Base-by-base conservation (phyloP, 1,140 invertebrate species). In the Samia ricini region DNA sequence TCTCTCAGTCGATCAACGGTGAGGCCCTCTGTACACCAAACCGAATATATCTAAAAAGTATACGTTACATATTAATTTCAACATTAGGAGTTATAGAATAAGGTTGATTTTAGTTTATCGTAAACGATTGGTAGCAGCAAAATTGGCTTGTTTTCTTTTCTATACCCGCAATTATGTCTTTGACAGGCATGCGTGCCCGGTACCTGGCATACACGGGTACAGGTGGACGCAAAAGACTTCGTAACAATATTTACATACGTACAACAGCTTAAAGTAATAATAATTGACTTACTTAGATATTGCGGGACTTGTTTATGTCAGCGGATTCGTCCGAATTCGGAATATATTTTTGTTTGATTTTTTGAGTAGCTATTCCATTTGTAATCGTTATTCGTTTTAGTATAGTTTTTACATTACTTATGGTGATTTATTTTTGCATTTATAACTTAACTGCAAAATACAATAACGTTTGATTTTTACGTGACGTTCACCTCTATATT, bases 121-220 rank as follows among this genome's bases (percentile, higher is more conserved):
- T 3, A 18, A 7, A 23, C 42, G 5, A 20, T 23, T 21, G 19
- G 12, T 48, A 72, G 68, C 68, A 48, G 72, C 66, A 85, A 75
- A 73, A 49, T 59, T 63, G 56, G 51, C 71, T 82, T 75, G 83
- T 69, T 65, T 74, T 74, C 72, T 81, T 81, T 79, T 86, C 77
- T 85, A 79, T 89, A 81, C 80, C 74, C 79, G 85, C 80, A 89
- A 89, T 89, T 89, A 89, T 82, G 81, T 83, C 77, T 89, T 85
- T 88, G 87, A 89, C 87, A 89, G 83, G 74, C 73, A 69, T 78
- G 75, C 79, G 69, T 74, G 33, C 33, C 33, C n/a, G 33, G 33
- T 42, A 15, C 33, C 33, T 15, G 33, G 33, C 33, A 33, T 77
- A 61, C 61, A 64, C 69, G 75, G 66, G 83, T 87, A 87, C 81